Base-by-base conservation (phyloP, 1,140 invertebrate genomes). In the Elysia chlorotica region DNA sequence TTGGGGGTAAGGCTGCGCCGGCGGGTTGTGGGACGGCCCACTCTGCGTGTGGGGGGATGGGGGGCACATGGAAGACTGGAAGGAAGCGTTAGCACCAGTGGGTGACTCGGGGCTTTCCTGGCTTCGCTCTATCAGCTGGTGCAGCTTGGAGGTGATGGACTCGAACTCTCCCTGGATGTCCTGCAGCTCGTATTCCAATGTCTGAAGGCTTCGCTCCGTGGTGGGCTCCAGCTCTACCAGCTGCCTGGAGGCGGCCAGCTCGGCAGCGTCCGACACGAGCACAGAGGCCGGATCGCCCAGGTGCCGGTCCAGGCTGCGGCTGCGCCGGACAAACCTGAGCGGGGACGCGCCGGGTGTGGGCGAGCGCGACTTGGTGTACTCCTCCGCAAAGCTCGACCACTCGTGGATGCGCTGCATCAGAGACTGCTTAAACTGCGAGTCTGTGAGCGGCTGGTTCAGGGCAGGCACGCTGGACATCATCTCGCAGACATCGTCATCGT, bases 131-230 rank as follows among this genome's bases (percentile, higher is more conserved):
- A 79, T 80, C 2, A 83, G 71, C 68, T 80, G 78, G 63, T 77
- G 66, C 14, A 78, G 61, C 73, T 79, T 78, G 21, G 79, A 77
- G 21, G 76, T 80, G 17, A 85, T 77, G n/a, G 76, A 79, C 37
- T 77, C 77, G 75, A 85, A 83, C 69, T 85, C 83, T 66, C 79
- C 79, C 36, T 79, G 79, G 61, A 85, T 79, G 65, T 79, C 78
- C 71, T 80, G 75, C 10, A 85, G 74, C 73, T 85, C 81, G 61
- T 81, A 77, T 70, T 85, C 83, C 21, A 85, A 68, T n/a, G 65
- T 41, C n/a, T 81, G 71, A 73, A 85, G 79, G 59, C 76, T 79
- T 65, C 73, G 71, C 65, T 71, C 72, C 21, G 66, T 67, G 2
- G 69, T 69, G 28, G 66, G 72, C 35, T 77, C 74, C n/a, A 73